Conservation (phyloP, 2,888 invertebrate species). For the Cephalotes varians region DNA sequence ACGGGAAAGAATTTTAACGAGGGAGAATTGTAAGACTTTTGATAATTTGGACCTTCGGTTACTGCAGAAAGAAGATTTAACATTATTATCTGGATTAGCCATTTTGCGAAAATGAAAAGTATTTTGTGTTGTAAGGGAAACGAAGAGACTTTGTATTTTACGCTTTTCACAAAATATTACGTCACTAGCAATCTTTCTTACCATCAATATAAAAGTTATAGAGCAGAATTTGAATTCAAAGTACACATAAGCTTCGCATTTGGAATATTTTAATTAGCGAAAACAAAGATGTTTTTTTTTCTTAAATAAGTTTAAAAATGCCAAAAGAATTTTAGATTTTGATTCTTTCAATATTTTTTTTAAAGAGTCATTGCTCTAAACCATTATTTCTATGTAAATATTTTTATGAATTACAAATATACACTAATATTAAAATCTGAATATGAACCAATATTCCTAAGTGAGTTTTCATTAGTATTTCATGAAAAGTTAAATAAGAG, state of each 20-base stretch:
- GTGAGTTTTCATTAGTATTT: not conserved
- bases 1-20: conserved; percentile 9
- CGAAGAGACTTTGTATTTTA: not conserved
- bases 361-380: not conserved
- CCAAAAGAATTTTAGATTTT: not conserved
- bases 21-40: conserved; percentile 26
- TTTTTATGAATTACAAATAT: not conserved
- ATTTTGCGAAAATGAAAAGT: conserved; percentile 29
- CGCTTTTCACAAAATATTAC: conserved; percentile 12
- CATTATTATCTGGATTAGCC: conserved; percentile 34
- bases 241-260: not conserved
- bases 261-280: not conserved
- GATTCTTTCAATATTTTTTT: not conserved
- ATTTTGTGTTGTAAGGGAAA: too few species aligned
- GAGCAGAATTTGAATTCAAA: not conserved
- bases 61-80: conserved; percentile 24
- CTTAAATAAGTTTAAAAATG: not conserved
- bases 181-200: not conserved
- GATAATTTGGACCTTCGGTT: conserved; percentile 5
- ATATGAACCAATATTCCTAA: not conserved
- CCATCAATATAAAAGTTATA: not conserved
- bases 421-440: not conserved
- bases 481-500: not conserved
- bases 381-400: not conserved
- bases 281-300: not conserved